phyloP scores from a whole-genome alignment of 2,797 vertebrate species.

The Amniataba percoides region DNA sequence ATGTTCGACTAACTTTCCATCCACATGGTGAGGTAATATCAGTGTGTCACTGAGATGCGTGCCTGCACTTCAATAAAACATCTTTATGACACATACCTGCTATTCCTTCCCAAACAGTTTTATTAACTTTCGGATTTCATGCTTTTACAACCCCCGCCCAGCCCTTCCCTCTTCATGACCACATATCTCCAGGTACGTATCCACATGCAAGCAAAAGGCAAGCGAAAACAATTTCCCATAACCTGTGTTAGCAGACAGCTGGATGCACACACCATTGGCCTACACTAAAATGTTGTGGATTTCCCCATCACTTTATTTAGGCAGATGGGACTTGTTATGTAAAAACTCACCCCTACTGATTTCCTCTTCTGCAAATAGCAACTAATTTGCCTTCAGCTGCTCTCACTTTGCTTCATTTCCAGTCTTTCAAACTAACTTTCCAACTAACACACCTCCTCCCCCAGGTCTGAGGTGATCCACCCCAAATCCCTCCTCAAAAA shows the following conservation, averaged over 20 bases:
- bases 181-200: not conserved
- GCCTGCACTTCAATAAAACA: constrained; percentile 35
- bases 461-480: not conserved
- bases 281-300: constrained; percentile 13
- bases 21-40: constrained; percentile 60
- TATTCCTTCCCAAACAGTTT: constrained; percentile 26
- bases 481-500: not conserved
- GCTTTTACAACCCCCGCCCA: constrained; percentile 12
- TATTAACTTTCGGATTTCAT: constrained; percentile 18
- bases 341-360: not conserved
- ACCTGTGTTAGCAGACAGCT: not conserved
- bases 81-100: constrained; percentile 51
- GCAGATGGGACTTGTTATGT: not conserved
- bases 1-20: constrained; percentile 52
- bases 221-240: not conserved
- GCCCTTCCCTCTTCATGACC: not conserved
- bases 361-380: constrained; percentile 17
- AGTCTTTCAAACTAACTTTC: not conserved
- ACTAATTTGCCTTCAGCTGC: constrained; percentile 22
- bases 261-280: not conserved
- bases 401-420: constrained; percentile 14
- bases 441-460: not conserved
- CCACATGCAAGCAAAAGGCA: not conserved
- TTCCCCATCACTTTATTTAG: constrained; percentile 1
- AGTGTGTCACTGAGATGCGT: constrained; percentile 22